These are phyloP conservation scores for Malurus cyaneus DNA, from an alignment of 2,113 vertebrate genomes.

Conservation along the genomic window DNA sequence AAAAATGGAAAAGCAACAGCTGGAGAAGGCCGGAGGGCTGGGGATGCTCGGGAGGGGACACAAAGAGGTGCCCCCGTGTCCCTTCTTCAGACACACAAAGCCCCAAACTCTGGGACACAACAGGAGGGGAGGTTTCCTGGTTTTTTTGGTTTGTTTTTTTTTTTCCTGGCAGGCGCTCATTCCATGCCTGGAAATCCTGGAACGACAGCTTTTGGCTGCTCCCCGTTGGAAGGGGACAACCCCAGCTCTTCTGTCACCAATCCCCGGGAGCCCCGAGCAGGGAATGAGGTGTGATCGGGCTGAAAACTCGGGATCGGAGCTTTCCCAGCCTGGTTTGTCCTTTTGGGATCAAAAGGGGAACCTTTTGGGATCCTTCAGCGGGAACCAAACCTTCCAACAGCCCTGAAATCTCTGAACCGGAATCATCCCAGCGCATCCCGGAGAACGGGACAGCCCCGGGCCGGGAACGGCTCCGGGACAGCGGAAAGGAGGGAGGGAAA, in stretches of 20 bases:
- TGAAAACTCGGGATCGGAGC: not conserved
- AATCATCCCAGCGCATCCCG: too few species aligned
- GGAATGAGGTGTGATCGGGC: not conserved
- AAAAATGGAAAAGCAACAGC: not conserved
- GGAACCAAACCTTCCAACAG: constrained; percentile 1
- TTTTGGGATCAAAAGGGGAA: not conserved
- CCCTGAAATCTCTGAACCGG: not conserved
- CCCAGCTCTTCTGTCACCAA: not conserved
- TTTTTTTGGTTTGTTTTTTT: too few species aligned
- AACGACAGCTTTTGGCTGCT: rapidly evolving
- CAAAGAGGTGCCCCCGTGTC: not conserved
- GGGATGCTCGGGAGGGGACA: not conserved
- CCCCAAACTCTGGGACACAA: not conserved
- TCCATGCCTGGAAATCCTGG: rapidly evolving
- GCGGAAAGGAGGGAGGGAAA: too few species aligned
- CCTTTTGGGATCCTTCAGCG: too few species aligned
- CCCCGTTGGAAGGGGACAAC: not conserved
- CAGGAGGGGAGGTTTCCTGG: not conserved
- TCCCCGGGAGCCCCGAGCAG: not conserved
- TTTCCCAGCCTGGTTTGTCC: not conserved
- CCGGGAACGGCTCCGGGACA: not conserved
- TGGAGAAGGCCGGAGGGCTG: not conserved
- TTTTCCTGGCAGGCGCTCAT: rapidly evolving
- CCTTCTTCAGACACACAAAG: rapidly evolving
- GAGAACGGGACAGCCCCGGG: not conserved